These are phyloP conservation scores for Lasiurus borealis DNA, from an alignment of 2,113 vertebrate species.

Conservation along the genomic window DNA sequence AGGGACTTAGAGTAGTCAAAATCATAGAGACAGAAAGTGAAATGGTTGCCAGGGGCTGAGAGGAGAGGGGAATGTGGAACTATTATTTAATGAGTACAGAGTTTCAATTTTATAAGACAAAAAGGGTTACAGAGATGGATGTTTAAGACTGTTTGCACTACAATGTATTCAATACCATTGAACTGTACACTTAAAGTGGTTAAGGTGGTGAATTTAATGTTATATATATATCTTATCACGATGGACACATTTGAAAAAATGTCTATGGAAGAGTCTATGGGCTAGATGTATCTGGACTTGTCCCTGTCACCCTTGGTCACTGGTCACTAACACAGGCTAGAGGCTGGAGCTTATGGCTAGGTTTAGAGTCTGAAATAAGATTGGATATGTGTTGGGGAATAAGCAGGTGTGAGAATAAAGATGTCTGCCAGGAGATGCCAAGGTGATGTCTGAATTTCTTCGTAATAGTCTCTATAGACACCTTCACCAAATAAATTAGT, in stretches of 20 bases:
- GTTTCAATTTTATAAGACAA: background rate
- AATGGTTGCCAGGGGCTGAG: background rate
- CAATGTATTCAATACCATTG: background rate
- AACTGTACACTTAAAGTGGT: background rate
- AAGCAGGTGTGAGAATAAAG: background rate
- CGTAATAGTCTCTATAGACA: accelerated
- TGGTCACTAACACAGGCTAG: background rate
- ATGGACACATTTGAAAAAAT: background rate
- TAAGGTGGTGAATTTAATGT: background rate
- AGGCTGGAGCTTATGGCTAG: background rate
- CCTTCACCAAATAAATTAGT: background rate
- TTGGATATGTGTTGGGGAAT: accelerated
- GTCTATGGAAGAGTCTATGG: background rate
- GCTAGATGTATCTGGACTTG: background rate
- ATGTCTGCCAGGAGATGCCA: background rate
- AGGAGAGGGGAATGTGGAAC: background rate
- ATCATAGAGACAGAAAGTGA: background rate
- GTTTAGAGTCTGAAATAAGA: background rate
- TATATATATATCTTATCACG: background rate
- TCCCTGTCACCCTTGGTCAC: background rate
- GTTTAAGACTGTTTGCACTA: background rate
- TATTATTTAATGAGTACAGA: background rate
- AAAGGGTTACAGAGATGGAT: background rate
- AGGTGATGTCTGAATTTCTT: background rate
- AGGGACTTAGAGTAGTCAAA: background rate